phyloP scores from a whole-genome alignment of 2,797 vertebrate species.

The Leptoclinus maculatus region DNA sequence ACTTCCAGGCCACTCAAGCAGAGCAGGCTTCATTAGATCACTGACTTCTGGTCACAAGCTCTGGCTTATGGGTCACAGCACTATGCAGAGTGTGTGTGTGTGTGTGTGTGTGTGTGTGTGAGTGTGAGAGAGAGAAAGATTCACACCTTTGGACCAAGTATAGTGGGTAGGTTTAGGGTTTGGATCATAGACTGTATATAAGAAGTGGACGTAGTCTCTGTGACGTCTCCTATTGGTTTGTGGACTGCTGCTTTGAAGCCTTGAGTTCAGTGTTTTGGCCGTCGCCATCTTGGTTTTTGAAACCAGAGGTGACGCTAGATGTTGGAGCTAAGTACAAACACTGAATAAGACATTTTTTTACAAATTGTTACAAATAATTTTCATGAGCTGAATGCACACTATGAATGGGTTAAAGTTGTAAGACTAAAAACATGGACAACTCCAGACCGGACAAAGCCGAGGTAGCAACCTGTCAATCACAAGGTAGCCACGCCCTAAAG shows the following conservation, averaged over 20 bases:
- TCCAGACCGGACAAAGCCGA: too few species aligned
- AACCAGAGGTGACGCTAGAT: background rate
- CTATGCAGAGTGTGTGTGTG: slow-evolving; percentile 23
- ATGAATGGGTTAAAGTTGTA: too few species aligned
- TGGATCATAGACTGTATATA: background rate
- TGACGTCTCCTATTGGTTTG: background rate
- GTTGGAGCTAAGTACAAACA: background rate
- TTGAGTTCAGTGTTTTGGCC: background rate
- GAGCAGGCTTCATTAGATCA: slow-evolving; percentile 67
- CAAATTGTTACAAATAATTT: too few species aligned
- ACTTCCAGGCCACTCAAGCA: slow-evolving; percentile 44
- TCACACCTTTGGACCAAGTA: slow-evolving; percentile 2
- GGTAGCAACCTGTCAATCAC: background rate
- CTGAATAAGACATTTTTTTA: too few species aligned
- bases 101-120: slow-evolving; percentile 8
- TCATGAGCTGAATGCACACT: too few species aligned
- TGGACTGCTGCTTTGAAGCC: background rate
- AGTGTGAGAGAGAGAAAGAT: slow-evolving; percentile 1
- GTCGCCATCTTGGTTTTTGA: background rate
- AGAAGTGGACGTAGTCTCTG: background rate
- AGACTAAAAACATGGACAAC: too few species aligned
- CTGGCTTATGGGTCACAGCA: slow-evolving; percentile 55
- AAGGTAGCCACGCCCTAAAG: too few species aligned
- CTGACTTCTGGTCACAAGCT: slow-evolving; percentile 61
- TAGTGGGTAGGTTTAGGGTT: background rate